phyloP scores from a whole-genome alignment of 2,888 invertebrate genomes.

The Adela reaumurella region DNA sequence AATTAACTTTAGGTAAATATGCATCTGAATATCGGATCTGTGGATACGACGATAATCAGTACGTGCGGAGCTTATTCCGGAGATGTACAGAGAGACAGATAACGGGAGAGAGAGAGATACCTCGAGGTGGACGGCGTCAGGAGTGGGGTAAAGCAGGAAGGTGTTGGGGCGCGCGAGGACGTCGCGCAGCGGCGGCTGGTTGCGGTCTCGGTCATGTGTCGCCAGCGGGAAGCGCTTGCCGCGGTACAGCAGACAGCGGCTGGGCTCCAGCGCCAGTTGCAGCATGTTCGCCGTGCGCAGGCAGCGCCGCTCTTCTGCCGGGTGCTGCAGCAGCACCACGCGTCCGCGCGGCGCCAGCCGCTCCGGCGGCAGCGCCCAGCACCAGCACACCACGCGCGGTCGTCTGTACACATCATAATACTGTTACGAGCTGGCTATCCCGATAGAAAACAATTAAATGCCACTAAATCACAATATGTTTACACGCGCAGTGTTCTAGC shows the following conservation, averaged over 20 bases:
- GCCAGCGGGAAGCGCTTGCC: conserved; percentile 81
- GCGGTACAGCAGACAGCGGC: conserved; percentile 73
- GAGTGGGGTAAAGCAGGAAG: conserved; percentile 77
- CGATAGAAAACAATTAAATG: conserved; percentile 4
- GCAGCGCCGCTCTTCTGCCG: conserved; percentile 87
- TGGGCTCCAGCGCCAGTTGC: conserved; percentile 66
- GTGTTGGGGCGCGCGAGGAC: conserved; percentile 67
- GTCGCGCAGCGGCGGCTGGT: conserved; percentile 39
- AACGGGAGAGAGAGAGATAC: conserved; percentile 25
- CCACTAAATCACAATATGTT: conserved; percentile 1
- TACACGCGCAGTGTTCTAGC: no score
- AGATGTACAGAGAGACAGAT: no score
- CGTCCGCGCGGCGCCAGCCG: conserved; percentile 66
- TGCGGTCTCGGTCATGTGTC: conserved; percentile 49
- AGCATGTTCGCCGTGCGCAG: conserved; percentile 89
- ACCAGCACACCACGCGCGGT: conserved; percentile 88
- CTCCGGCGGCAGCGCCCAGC: conserved; percentile 71
- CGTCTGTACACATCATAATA: no score
- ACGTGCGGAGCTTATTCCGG: no score
- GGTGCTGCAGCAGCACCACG: conserved; percentile 85
- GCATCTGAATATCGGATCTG: no score
- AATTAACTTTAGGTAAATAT: no score
- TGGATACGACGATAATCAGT: no score
- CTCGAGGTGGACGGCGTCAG: conserved; percentile 66
- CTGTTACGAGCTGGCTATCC: no score